Conservation (phyloP, 2,113 vertebrate genomes). For the Lethenteron reissneri region DNA sequence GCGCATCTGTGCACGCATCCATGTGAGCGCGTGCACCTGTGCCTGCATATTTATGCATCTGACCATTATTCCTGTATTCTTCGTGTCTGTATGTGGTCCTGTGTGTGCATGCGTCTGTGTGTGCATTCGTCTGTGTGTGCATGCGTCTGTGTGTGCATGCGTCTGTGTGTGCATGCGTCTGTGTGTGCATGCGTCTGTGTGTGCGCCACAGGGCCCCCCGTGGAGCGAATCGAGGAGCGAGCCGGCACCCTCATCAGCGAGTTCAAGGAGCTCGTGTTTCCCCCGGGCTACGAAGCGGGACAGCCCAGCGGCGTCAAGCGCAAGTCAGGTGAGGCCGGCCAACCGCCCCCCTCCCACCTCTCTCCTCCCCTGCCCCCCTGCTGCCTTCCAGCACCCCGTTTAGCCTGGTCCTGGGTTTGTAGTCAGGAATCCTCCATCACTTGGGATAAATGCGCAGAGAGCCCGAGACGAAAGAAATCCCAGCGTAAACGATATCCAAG, state of each 20-base stretch:
- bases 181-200: conserved; percentile 7
- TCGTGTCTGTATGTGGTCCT: too few species aligned
- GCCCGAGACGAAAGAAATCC: too few species aligned
- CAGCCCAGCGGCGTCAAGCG: conserved; percentile 28
- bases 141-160: conserved; percentile 10
- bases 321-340: conserved; percentile 26
- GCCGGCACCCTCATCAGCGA: conserved; percentile 45
- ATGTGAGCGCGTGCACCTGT: too few species aligned
- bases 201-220: conserved; percentile 47
- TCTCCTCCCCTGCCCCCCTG: neutral
- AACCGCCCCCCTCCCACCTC: neutral
- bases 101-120: too few species aligned
- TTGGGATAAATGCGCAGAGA: too few species aligned
- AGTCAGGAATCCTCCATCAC: too few species aligned
- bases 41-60: too few species aligned
- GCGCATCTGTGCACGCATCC: too few species aligned
- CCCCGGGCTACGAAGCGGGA: conserved; percentile 45
- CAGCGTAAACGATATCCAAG: too few species aligned
- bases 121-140: neutral
- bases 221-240: conserved; percentile 42
- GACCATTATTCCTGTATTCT: too few species aligned
- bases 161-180: too few species aligned
- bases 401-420: too few species aligned
- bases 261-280: conserved; percentile 74
- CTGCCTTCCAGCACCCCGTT: neutral